phyloP scores from a whole-genome alignment of 2,113 vertebrate genomes.

The Micronisus gabar region DNA sequence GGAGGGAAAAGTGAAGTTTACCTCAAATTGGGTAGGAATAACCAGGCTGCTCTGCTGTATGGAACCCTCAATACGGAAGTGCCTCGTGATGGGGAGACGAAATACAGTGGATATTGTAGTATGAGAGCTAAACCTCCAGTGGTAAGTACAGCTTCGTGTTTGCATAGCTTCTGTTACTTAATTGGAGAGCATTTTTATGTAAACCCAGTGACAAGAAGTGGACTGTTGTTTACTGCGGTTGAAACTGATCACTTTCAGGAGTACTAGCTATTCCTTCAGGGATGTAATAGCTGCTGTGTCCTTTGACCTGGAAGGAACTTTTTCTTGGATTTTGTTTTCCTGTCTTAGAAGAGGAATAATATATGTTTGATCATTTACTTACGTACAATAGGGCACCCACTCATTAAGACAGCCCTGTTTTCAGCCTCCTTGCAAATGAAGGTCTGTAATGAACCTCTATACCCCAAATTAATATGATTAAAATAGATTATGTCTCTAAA shows the following conservation, averaged over 20 bases:
- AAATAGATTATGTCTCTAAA: neutral
- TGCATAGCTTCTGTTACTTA: neutral
- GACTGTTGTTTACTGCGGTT: neutral
- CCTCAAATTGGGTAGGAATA: slow-evolving; percentile 83
- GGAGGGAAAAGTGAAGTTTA: slow-evolving; percentile 88
- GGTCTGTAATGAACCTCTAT: neutral
- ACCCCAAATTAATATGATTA: neutral
- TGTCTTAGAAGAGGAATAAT: neutral
- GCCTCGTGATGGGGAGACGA: slow-evolving; percentile 87
- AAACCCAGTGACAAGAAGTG: neutral
- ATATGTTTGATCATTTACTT: neutral
- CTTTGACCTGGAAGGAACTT: neutral
- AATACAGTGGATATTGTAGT: slow-evolving; percentile 90
- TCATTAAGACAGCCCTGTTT: neutral
- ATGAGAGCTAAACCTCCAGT: slow-evolving; percentile 75
- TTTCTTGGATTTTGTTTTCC: neutral
- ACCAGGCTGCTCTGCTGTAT: slow-evolving; percentile 81
- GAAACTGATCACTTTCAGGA: neutral
- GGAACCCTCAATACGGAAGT: slow-evolving; percentile 80
- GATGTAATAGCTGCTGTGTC: neutral
- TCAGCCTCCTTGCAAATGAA: neutral
- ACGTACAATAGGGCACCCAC: neutral
- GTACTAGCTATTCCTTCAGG: neutral
- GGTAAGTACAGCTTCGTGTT: slow-evolving; percentile 71
- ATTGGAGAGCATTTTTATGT: neutral